A percentile compares a stretch with the other conserved stretches of the same genome.
Conservation (phyloP, 2,797 vertebrate species). For the Protosalanx chinensis region DNA sequence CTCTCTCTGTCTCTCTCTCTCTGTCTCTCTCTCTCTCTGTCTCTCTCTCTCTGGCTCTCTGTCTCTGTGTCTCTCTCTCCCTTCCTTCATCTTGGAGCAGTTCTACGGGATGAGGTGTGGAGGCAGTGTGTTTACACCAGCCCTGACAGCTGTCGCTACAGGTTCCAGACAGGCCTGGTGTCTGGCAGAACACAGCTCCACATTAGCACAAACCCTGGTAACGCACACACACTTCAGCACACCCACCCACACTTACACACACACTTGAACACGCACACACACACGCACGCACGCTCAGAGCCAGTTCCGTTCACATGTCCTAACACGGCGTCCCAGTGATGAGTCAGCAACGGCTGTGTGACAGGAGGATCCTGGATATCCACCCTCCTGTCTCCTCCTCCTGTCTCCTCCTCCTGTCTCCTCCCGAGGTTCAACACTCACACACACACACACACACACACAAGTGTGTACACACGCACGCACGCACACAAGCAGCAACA, state of each 20-base stretch:
- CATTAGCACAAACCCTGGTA: conserved; percentile 73
- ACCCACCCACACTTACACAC: not conserved
- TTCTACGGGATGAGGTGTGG: conserved; percentile 46
- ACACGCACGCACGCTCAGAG: conserved; percentile 8
- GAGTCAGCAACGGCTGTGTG: conserved; percentile 49
- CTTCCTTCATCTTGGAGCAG: conserved; percentile 33
- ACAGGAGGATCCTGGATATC: conserved; percentile 64
- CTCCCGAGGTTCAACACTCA: not conserved
- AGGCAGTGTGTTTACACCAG: conserved; percentile 70
- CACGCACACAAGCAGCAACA: conserved; percentile 10
- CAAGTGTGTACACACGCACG: not conserved
- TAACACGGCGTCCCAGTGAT: conserved; percentile 56
- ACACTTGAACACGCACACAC: conserved; percentile 15
- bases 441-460: not conserved
- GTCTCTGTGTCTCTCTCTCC: conserved; percentile 1
- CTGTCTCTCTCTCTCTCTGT: no score
- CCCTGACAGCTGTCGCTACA: conserved; percentile 67
- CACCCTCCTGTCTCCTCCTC: conserved; percentile 29
- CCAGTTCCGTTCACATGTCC: conserved; percentile 19
- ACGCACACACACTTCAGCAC: not conserved
- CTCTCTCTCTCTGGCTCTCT: not conserved
- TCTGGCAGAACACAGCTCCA: conserved; percentile 61
- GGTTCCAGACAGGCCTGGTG: conserved; percentile 63
- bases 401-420: conserved; percentile 31
- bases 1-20: no score